Base-by-base conservation (phyloP, 2,797 vertebrate species). In the Hypotaenidia okinawae region DNA sequence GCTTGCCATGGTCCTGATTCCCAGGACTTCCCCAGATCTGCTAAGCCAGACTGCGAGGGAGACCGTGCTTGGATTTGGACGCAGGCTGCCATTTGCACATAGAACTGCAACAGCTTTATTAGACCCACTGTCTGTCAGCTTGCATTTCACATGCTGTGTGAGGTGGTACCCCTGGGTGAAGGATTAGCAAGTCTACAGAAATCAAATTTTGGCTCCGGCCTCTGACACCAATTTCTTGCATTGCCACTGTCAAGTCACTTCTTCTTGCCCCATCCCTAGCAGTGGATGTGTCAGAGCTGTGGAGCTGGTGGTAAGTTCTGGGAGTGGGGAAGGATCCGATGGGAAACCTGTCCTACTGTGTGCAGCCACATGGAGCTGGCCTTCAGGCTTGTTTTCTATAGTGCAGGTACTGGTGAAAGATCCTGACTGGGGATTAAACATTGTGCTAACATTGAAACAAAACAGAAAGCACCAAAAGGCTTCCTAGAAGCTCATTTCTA, bases 391-490 rank as follows among this genome's bases (percentile, higher is more conserved):
- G 59, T 82, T 92, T 95, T n/a, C 82, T 11, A 1, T 41, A 16
- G 33, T 82, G 43, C 16, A 80, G n/a, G 22, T 45, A 23, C 61
- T 59, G 52, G 45, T 81, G 68, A 92, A 90, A 70, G 41, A 61
- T 58, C 63, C 52, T 54, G 74, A 70, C 45, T 52, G 30, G 10
- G 52, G 39, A 84, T 68, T 70, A 85, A 86, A 78, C 3, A 4
- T 62, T 75, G 78, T 30, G 19, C 69, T 81, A 80, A 35, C 28
- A 89, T 75, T 30, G 79, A 87, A 94, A 68, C 45, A 91, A 95
- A 90, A 62, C 35, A 88, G 66, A 82, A 80, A 84, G 59, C 52
- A 80, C 51, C 82, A 70, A 93, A 92, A 79, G 3, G 78, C 68
- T 76, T 68, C 47, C n/a, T 69, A 76, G 78, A 47, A 74, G 55